Base-by-base conservation (phyloP, 2,113 vertebrate genomes). In the Tor tambroides region DNA sequence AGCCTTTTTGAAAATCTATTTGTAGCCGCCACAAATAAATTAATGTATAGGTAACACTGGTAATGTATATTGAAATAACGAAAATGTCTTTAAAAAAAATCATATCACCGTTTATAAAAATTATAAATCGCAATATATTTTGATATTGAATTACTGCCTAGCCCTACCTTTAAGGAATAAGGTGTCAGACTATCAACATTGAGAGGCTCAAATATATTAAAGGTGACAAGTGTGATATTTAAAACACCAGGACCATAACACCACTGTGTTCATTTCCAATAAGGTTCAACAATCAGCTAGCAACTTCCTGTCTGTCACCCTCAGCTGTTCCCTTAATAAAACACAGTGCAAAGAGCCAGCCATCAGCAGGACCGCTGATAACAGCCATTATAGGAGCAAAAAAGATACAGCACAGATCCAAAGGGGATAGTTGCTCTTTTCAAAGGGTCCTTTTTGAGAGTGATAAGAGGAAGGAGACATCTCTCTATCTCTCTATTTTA, bases 391-490 rank as follows among this genome's bases (percentile, higher is more conserved):
- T 51, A 85, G 26, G 19, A 28, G 17, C 23, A 54, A 28, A 81
- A 38, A 30, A 63, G 46, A 88, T 19, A 76, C 77, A 85, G 54
- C 56, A 28, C 65, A 26, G 65, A 69, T 81, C 65, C 38, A 30
- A 61, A 32, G 28, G 15, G 26, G 78, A 75, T 54, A 26, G 69
- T 8, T 59, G 35, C 59, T 19, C 38, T 41, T 63, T 83, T 82
- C 72, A 83, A 88, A 83, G 65, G 21, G 41, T 72, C 49, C 41
- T 86, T 78, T 38, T 63, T 6, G 41, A 65, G 41, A 74, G 17
- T n/a, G 80, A 88, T 86, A 86, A 88, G 83, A 87, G 84, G 54
- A 80, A 59, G 81, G 32, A 87, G 85, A 86, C 49, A 54, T 78
- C 46, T 78, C 46, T 17, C 75, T 78, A 75, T 85, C 69, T 85